phyloP scores from a whole-genome alignment of 1,140 invertebrate genomes.

The Drosophila navojoa region DNA sequence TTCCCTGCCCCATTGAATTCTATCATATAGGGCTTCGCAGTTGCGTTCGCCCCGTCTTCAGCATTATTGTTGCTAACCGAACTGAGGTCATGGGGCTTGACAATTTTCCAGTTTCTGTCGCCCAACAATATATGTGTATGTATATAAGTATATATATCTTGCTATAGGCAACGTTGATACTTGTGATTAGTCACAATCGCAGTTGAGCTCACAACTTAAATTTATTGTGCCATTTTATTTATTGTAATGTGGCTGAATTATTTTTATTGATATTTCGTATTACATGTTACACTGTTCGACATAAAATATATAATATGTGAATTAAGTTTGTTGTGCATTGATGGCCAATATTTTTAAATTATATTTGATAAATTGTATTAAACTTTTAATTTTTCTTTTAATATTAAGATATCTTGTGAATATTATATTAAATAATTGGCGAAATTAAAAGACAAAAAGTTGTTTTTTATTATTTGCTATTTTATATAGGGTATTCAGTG shows the following conservation, averaged over 20 bases:
- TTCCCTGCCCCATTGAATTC: not conserved
- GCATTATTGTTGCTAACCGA: constrained; percentile 14
- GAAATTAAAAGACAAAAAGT: too few relatives aligned
- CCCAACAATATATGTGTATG: not conserved
- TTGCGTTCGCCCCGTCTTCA: not conserved
- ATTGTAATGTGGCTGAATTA: too few relatives aligned
- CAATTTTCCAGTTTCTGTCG: constrained; percentile 26
- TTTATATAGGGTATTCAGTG: too few relatives aligned
- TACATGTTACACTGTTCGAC: too few relatives aligned
- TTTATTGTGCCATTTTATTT: constrained; percentile 9
- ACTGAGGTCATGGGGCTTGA: constrained; percentile 33
- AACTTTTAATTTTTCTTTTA: too few relatives aligned
- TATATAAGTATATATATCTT: not conserved
- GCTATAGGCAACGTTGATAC: constrained; percentile 4
- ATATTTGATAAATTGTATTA: too few relatives aligned
- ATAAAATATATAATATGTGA: not conserved
- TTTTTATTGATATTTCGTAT: too few relatives aligned
- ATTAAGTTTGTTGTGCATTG: too few relatives aligned
- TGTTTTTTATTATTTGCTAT: too few relatives aligned
- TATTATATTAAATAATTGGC: too few relatives aligned
- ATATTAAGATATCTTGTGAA: too few relatives aligned
- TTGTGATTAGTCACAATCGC: constrained; percentile 17
- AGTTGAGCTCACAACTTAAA: constrained; percentile 9
- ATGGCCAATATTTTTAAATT: too few relatives aligned
- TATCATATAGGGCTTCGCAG: constrained; percentile 37